A percentile compares a stretch with the other conserved stretches of the same genome.
Conservation (phyloP, 2,888 invertebrate species). For the Nomada ruficornis region DNA sequence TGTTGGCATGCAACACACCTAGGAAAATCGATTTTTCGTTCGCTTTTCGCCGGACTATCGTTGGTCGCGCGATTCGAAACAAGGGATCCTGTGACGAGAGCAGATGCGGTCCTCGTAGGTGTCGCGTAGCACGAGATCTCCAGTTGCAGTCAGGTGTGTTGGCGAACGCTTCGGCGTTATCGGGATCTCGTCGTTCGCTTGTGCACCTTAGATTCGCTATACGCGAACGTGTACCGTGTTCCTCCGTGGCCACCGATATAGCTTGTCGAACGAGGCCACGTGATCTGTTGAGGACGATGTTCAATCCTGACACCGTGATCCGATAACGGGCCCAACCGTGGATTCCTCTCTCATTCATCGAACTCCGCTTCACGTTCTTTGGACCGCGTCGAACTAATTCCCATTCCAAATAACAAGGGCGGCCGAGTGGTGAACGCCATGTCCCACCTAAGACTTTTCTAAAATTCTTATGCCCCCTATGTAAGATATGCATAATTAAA, state of each 20-base stretch:
- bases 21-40: neutral
- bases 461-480: no score
- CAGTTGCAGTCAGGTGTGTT: conserved; percentile 79
- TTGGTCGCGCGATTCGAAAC: conserved; percentile 41
- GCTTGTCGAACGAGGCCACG: conserved; percentile 21
- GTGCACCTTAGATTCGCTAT: conserved; percentile 30
- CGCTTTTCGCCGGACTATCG: conserved; percentile 25
- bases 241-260: conserved; percentile 20
- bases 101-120: conserved; percentile 67
- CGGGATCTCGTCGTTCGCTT: conserved; percentile 69
- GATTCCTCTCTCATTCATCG: no score
- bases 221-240: conserved; percentile 4
- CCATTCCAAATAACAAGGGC: neutral
- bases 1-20: no score
- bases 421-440: no score
- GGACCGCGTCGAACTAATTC: neutral
- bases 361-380: no score
- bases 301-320: neutral
- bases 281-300: conserved; percentile 18
- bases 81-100: conserved; percentile 61
- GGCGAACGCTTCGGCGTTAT: conserved; percentile 69
- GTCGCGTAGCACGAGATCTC: conserved; percentile 76
- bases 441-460: no score
- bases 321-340: neutral
- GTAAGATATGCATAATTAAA: no score